Evolutionary conservation across 1,140 invertebrate species (phyloP).

Genomic region (Ceratosolen solmsi): DNA sequence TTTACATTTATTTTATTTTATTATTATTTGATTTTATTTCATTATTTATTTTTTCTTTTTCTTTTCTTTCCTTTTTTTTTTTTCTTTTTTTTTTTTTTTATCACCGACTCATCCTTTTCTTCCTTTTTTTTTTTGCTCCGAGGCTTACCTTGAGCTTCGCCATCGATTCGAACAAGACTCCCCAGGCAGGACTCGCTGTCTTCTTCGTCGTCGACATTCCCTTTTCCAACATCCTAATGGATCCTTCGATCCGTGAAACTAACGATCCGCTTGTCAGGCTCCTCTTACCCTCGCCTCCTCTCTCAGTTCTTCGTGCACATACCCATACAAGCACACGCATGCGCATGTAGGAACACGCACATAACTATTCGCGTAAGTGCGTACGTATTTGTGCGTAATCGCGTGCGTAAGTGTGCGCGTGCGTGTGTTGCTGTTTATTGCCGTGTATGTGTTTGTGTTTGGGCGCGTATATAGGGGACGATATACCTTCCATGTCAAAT

Average conservation of each 20-base stretch:
- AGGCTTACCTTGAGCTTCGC: conserved; percentile 9
- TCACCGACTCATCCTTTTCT: too few relatives aligned
- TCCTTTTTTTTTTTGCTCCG: not conserved
- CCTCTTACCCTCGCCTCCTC: not conserved
- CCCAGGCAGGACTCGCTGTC: too few relatives aligned
- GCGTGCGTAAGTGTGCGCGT: too few relatives aligned
- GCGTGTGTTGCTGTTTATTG: too few relatives aligned
- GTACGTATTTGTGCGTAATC: too few relatives aligned
- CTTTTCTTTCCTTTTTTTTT: not conserved
- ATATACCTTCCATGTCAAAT: not conserved
- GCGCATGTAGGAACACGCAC: too few relatives aligned
- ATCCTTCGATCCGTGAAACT: conserved; percentile 58
- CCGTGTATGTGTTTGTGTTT: not conserved
- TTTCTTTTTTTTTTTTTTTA: conserved; percentile 8
- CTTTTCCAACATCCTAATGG: conserved; percentile 57
- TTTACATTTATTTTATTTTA: conserved; percentile 1
- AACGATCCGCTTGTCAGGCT: conserved; percentile 56
- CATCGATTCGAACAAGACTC: too few relatives aligned
- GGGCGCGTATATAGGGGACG: not conserved
- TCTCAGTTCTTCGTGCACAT: not conserved
- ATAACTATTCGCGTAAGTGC: too few relatives aligned
- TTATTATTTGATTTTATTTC: too few relatives aligned
- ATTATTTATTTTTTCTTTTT: too few relatives aligned
- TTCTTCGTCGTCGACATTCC: not conserved
- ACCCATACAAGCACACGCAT: too few relatives aligned